These are phyloP conservation scores for Pandemis heparana DNA, from an alignment of 2,888 invertebrate genomes.

Conservation along the genomic window DNA sequence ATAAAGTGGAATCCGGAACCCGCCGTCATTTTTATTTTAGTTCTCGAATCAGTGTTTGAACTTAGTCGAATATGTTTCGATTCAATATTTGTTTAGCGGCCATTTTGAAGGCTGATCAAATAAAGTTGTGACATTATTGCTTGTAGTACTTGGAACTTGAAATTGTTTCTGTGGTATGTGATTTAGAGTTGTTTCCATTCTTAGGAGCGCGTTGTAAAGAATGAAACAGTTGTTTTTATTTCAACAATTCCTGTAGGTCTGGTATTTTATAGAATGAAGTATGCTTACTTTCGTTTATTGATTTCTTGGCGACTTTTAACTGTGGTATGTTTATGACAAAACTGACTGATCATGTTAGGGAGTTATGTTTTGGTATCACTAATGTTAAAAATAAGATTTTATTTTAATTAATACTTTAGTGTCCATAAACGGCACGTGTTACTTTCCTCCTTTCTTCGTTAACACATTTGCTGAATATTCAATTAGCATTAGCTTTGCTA, in stretches of 20 bases:
- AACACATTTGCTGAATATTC: background rate
- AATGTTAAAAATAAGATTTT: too few relatives aligned
- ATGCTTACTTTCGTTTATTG: too few relatives aligned
- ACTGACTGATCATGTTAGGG: too few relatives aligned
- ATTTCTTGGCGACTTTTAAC: too few relatives aligned
- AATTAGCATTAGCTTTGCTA: background rate
- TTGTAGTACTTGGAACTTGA: constrained; percentile 32
- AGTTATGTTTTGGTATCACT: too few relatives aligned
- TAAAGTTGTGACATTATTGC: constrained; percentile 55
- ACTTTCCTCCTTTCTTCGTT: background rate
- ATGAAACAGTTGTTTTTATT: background rate
- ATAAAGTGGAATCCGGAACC: background rate
- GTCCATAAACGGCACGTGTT: background rate
- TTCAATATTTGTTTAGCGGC: constrained; percentile 59
- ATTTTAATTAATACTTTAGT: background rate
- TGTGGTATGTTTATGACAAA: too few relatives aligned
- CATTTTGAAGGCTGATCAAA: constrained; percentile 61
- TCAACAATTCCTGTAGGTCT: background rate
- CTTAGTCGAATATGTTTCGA: constrained; percentile 55
- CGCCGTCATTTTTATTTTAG: background rate
- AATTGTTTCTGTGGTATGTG: constrained; percentile 36
- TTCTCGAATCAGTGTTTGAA: constrained; percentile 51
- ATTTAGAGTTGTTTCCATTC: constrained; percentile 31
- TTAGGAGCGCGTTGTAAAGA: constrained; percentile 22
- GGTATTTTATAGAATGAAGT: background rate